These are phyloP conservation scores for Plecotus auritus DNA, from an alignment of 2,113 vertebrate genomes.

Conservation along the genomic window DNA sequence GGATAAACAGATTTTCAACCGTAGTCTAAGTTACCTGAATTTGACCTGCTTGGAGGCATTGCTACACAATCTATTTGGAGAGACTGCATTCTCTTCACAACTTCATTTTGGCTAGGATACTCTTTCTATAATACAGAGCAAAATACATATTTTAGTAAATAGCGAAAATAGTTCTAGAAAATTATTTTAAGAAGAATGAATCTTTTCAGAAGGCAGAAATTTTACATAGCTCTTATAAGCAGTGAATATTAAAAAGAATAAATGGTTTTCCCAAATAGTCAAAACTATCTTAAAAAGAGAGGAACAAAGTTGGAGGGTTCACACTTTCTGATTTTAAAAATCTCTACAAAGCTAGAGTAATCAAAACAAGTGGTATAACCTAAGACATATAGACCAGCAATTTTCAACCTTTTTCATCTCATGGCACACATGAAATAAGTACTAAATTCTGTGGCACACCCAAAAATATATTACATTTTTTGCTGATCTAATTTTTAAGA, in stretches of 20 bases:
- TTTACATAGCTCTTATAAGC: constrained; percentile 2
- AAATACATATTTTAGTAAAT: not conserved
- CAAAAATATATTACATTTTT: not conserved
- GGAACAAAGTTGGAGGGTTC: not conserved
- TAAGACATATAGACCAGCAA: not conserved
- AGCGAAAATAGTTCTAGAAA: not conserved
- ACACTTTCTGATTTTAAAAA: constrained; percentile 31
- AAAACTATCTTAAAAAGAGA: not conserved
- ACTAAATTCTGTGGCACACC: not conserved
- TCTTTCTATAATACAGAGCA: constrained; percentile 76
- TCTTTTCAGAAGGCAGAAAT: constrained; percentile 9
- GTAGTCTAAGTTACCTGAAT: constrained; percentile 69
- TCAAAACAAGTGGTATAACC: not conserved
- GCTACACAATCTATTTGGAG: constrained; percentile 81
- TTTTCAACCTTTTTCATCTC: not conserved
- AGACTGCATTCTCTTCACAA: constrained; percentile 86
- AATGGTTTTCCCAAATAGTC: not conserved
- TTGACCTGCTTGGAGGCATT: constrained; percentile 69
- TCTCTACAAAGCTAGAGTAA: not conserved
- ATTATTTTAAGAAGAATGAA: not conserved
- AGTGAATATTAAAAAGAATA: not conserved
- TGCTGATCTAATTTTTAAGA: not conserved
- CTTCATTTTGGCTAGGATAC: constrained; percentile 79
- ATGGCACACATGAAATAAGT: not conserved
- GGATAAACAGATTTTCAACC: not conserved